These are phyloP conservation scores for Cebidichthys violaceus DNA, from an alignment of 2,113 vertebrate species.

Conservation along the genomic window DNA sequence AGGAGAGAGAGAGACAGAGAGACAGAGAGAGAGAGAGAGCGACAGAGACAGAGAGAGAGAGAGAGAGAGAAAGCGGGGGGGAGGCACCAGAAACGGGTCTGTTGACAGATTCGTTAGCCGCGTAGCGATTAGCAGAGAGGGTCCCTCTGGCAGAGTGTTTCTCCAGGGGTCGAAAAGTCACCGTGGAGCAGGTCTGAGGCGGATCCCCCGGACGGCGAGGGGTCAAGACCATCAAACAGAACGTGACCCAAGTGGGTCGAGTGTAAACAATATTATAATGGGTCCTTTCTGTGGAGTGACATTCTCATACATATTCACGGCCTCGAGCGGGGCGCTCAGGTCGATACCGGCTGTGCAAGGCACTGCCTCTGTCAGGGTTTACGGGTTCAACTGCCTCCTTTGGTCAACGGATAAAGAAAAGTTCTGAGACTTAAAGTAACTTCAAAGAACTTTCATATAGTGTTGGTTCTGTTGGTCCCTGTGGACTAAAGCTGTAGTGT, in stretches of 20 bases:
- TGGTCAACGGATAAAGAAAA: neutral
- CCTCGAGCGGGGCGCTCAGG: neutral
- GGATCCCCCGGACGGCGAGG: neutral
- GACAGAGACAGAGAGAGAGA: neutral
- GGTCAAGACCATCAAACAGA: neutral
- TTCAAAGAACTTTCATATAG: no score
- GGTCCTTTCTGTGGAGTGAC: conserved; percentile 13
- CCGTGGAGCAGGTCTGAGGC: neutral
- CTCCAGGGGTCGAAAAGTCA: conserved; percentile 29
- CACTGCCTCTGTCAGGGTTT: neutral
- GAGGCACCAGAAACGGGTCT: neutral
- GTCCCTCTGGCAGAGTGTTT: neutral
- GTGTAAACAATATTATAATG: conserved; percentile 48
- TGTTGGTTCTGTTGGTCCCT: no score
- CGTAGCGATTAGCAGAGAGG: conserved; percentile 7
- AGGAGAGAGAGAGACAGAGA: neutral
- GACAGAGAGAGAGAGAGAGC: neutral
- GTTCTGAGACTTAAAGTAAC: no score
- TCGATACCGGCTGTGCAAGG: no score
- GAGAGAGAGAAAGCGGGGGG: neutral
- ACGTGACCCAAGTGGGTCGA: neutral
- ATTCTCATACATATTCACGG: conserved; percentile 38
- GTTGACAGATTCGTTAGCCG: conserved; percentile 19
- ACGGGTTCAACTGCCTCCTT: neutral
- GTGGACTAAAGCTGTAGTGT: no score